phyloP scores from a whole-genome alignment of 1,140 invertebrate species.

The Lucilia cuprina region DNA sequence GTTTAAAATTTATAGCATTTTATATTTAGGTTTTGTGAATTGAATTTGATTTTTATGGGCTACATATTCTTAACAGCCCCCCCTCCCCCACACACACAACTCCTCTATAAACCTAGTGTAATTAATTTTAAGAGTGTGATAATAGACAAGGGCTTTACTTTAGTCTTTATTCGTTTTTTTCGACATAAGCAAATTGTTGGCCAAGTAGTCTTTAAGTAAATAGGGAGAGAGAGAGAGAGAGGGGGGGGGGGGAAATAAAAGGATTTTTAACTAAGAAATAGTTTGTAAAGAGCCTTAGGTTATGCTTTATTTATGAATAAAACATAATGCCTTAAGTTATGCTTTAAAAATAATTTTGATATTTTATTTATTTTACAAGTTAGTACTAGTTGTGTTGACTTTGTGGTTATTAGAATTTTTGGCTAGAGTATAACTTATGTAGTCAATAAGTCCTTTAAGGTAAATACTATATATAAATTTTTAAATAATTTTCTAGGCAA shows the following conservation, averaged over 20 bases:
- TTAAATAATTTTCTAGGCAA: too few relatives aligned
- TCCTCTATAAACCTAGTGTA: not conserved
- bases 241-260: too few relatives aligned
- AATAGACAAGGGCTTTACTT: not conserved
- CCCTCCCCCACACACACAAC: not conserved
- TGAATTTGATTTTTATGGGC: constrained; percentile 33
- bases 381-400: too few relatives aligned
- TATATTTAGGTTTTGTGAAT: constrained; percentile 15
- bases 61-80: not conserved
- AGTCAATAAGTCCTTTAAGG: too few relatives aligned
- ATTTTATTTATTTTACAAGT: too few relatives aligned
- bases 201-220: not conserved
- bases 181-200: not conserved
- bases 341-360: too few relatives aligned
- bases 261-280: not conserved
- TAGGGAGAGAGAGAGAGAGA: not conserved
- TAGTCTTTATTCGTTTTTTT: not conserved
- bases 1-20: constrained; percentile 15
- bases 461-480: too few relatives aligned
- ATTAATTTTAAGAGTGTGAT: not conserved
- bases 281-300: not conserved
- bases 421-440: too few relatives aligned
- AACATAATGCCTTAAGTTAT: not conserved
- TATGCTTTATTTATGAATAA: not conserved
- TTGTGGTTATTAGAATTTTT: too few relatives aligned